Evolutionary conservation across 2,113 vertebrate species (phyloP).

Genomic region (Ctenomys sociabilis): DNA sequence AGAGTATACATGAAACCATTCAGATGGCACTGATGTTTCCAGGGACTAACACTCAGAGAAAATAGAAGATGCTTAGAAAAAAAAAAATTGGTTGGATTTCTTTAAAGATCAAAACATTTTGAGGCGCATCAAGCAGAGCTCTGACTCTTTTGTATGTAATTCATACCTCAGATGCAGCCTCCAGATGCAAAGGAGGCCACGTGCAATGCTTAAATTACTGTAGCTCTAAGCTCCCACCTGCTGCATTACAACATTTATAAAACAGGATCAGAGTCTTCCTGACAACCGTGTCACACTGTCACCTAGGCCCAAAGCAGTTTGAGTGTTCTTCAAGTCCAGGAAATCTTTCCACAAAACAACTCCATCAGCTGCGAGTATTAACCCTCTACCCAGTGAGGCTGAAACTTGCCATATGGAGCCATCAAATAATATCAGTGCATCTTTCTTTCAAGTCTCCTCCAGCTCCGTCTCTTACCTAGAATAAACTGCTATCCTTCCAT

Average conservation of each 20-base stretch:
- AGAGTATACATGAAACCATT: neutral
- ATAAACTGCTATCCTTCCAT: neutral
- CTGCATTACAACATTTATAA: conserved; percentile 56
- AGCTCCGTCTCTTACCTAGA: neutral
- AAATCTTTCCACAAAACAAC: conserved; percentile 48
- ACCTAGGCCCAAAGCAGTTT: conserved; percentile 53
- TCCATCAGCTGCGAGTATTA: conserved; percentile 47
- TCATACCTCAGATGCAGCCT: neutral
- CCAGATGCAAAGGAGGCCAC: conserved; percentile 44
- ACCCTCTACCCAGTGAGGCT: conserved; percentile 16
- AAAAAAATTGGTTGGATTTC: conserved; percentile 28
- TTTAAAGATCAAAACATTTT: conserved; percentile 40
- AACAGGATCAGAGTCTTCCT: conserved; percentile 42
- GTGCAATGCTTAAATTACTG: conserved; percentile 59
- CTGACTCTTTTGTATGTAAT: conserved; percentile 9
- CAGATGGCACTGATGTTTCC: neutral
- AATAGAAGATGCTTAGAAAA: conserved; percentile 47
- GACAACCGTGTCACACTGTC: conserved; percentile 58
- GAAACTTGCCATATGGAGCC: conserved; percentile 34
- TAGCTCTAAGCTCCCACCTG: conserved; percentile 55
- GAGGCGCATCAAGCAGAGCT: neutral
- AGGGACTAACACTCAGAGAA: conserved; percentile 1
- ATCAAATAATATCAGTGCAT: neutral
- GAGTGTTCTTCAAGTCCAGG: neutral
- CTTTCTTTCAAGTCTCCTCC: neutral